Evolutionary conservation across 2,113 vertebrate genomes (phyloP).

Genomic region (Percopsis transmontana): DNA sequence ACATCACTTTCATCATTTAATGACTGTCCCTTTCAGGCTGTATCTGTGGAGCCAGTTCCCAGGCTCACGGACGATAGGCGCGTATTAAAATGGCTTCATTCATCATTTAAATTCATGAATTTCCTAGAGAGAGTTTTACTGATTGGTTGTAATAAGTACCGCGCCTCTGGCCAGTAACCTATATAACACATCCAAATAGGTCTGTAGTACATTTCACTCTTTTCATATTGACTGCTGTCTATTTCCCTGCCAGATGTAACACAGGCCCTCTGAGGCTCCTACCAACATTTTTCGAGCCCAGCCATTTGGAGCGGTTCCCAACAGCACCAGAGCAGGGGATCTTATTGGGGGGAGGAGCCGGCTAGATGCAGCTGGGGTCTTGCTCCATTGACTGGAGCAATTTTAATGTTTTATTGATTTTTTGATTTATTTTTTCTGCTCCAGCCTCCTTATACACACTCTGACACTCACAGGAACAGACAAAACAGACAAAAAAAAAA

Average conservation of each 20-base stretch:
- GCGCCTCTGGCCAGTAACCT: constrained; percentile 14
- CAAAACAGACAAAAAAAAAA: constrained; percentile 43
- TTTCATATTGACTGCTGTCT: constrained; percentile 35
- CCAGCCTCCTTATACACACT: constrained; percentile 60
- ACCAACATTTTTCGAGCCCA: constrained; percentile 34
- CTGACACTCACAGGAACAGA: constrained; percentile 59
- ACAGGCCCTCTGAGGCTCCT: constrained; percentile 41
- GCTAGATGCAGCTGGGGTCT: constrained; percentile 63
- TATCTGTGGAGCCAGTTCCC: constrained; percentile 40
- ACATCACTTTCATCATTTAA: constrained; percentile 51
- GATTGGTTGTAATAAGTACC: not conserved
- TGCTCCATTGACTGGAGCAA: constrained; percentile 72
- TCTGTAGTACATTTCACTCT: constrained; percentile 33
- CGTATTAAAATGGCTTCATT: constrained; percentile 50
- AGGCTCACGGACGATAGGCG: constrained; percentile 45
- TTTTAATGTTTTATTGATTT: constrained; percentile 79
- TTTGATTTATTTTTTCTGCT: constrained; percentile 67
- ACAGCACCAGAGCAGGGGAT: constrained; percentile 49
- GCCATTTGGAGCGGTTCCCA: constrained; percentile 51
- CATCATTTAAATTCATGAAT: constrained; percentile 59
- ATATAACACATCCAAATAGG: constrained; percentile 40
- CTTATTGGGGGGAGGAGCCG: constrained; percentile 51
- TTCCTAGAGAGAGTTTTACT: not conserved
- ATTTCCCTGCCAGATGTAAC: constrained; percentile 21
- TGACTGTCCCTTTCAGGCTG: constrained; percentile 45